A percentile compares a stretch with the other conserved stretches of the same genome.
phyloP scores from a whole-genome alignment of 37 sponge, comb jelly and placozoan species.

The Theonella swinhoei region DNA sequence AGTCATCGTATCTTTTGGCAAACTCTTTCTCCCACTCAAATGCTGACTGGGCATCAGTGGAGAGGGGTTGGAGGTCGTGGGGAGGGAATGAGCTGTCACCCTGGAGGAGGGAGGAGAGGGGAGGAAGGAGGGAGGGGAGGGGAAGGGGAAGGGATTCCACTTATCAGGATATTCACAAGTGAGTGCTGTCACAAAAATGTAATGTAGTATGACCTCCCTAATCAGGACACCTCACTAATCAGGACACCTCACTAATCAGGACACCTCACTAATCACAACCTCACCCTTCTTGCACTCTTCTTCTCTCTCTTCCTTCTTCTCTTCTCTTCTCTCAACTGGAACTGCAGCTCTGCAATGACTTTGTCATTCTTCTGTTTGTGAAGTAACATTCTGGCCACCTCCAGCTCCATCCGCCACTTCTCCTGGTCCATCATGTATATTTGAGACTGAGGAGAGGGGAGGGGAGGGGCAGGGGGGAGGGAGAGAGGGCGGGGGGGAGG shows the following conservation, averaged over 20 bases:
- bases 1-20: slow-evolving; percentile 55
- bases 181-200: too few species aligned
- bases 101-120: neutral
- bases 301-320: slow-evolving; percentile 38
- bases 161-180: too few species aligned
- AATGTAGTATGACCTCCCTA: too few species aligned
- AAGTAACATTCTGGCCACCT: slow-evolving; percentile 54
- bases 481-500: neutral
- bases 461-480: slow-evolving; percentile 6
- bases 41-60: neutral
- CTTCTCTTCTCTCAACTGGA: slow-evolving; percentile 40
- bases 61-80: neutral
- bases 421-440: slow-evolving; percentile 92
- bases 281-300: slow-evolving; percentile 31
- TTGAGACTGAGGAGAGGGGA: slow-evolving; percentile 60
- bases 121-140: too few species aligned
- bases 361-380: slow-evolving; percentile 39
- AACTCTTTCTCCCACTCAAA: slow-evolving; percentile 65
- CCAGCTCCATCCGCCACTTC: slow-evolving; percentile 71
- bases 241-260: too few species aligned
- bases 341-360: slow-evolving; percentile 24
- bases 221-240: too few species aligned
- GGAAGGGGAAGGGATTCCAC: too few species aligned
- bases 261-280: too few species aligned
- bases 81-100: neutral